Base-by-base conservation (phyloP, 2,888 invertebrate genomes). In the Cryptocheilus praepositus region DNA sequence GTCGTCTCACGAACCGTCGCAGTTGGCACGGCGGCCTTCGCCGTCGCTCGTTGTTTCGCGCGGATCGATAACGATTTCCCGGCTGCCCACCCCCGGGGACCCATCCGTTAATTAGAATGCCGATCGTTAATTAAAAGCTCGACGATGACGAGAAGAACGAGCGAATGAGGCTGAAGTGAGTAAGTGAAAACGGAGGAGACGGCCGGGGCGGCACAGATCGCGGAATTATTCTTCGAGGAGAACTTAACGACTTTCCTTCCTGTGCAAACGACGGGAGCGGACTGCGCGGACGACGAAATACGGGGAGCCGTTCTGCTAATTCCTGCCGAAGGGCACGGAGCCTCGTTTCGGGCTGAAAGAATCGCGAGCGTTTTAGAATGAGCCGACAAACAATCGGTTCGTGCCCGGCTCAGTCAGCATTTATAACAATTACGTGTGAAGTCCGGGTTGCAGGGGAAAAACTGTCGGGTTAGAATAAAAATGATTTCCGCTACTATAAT, bases 81-180 rank as follows among this genome's bases (percentile, higher is more conserved):
- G 70, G 54, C 56, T 28, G 25, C 36, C 36, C 5, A 2, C 21
- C 43, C 49, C 58, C 58, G 61, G 69, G 64, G 70, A 74, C 69
- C 73, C 71, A 76, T 79, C 76, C 80, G 74, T 81, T 85, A 83
- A 84, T 85, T 81, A 83, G 79, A 80, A 81, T 82, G 73, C 74
- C 81, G 77, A 83, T 82, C 81, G 80, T 84, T 86, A 83, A 86
- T 86, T 84, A 84, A 85, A 86, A 85, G 80, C 81, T 81, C 73
- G 77, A 73, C 70, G 73, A 79, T 73, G 74, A 70, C 75, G 71
- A 63, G 54, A 67, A 55, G 54, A 18, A 13, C 5, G 36, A 44
- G 21, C 13, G 36, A 19, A 56, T 8, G 56, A 43, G 44, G 19
- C 22, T 28, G 60, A 16, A 59, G 19, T 61, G 65, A 63, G 51